These are phyloP conservation scores for Propithecus perrieri DNA, from an alignment of 2,797 vertebrate genomes.

Conservation along the genomic window DNA sequence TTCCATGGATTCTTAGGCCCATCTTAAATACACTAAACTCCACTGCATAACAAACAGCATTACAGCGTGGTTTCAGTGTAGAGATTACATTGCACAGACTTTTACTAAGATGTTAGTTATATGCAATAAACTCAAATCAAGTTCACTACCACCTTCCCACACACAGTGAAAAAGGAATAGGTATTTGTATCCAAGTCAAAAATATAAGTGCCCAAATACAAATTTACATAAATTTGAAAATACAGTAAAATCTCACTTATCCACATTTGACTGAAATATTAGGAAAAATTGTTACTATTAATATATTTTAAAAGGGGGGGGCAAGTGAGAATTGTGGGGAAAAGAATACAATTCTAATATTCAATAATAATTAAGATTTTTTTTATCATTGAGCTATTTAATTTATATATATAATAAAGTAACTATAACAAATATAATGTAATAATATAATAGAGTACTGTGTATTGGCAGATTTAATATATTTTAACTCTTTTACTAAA, in stretches of 20 bases:
- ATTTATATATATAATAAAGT: neutral
- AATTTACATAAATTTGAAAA: slow-evolving; percentile 49
- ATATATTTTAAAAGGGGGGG: neutral
- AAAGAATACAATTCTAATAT: neutral
- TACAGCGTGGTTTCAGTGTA: slow-evolving; percentile 13
- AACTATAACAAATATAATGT: neutral
- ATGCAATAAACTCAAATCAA: slow-evolving; percentile 11
- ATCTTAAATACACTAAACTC: slow-evolving; percentile 14
- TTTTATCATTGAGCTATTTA: slow-evolving; percentile 9
- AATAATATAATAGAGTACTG: neutral
- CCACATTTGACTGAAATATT: neutral
- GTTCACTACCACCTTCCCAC: neutral
- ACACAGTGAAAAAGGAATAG: slow-evolving; percentile 8
- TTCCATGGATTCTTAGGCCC: neutral
- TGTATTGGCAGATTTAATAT: neutral
- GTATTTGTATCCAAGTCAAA: slow-evolving; percentile 38
- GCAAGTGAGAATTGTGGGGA: neutral
- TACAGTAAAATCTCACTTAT: slow-evolving; percentile 63
- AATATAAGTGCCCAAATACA: slow-evolving; percentile 37
- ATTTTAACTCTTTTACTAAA: slow-evolving; percentile 11
- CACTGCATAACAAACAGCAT: neutral
- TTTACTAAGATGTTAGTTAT: slow-evolving; percentile 7
- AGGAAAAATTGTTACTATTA: neutral
- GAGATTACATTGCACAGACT: neutral
- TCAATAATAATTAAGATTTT: slow-evolving; percentile 40